Evolutionary conservation across 2,888 invertebrate genomes (phyloP).

Genomic region (Epistrophella euchroma): DNA sequence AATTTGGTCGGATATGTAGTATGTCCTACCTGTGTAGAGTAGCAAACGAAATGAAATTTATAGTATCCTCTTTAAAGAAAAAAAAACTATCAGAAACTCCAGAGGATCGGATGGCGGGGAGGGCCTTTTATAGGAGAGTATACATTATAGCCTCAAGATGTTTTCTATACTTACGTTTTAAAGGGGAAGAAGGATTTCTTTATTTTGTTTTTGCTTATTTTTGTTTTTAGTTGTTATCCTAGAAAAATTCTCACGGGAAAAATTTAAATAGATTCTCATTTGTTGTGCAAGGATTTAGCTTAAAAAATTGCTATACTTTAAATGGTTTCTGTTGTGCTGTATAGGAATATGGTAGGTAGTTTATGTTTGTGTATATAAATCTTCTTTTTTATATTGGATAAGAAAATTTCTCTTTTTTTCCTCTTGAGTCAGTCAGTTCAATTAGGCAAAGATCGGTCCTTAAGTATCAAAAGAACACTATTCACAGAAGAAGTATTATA

Average conservation of each 20-base stretch:
- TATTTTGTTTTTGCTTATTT: not conserved
- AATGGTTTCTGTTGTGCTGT: slow-evolving; percentile 6
- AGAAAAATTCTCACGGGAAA: slow-evolving; percentile 45
- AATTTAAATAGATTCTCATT: slow-evolving; percentile 66
- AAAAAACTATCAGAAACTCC: slow-evolving; percentile 53
- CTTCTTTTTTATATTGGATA: slow-evolving; percentile 1
- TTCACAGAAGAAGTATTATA: not conserved
- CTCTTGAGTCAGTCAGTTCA: slow-evolving; percentile 2
- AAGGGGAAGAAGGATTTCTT: slow-evolving; percentile 5
- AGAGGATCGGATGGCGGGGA: not conserved
- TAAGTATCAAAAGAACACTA: not conserved
- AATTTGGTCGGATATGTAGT: not conserved
- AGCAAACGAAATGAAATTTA: slow-evolving; percentile 35
- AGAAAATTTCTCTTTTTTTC: slow-evolving; percentile 8
- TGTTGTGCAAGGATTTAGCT: slow-evolving; percentile 49
- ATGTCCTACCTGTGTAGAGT: slow-evolving; percentile 32
- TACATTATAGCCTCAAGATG: slow-evolving; percentile 50
- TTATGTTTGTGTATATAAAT: not conserved
- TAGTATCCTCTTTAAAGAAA: slow-evolving; percentile 28
- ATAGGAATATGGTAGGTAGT: not conserved
- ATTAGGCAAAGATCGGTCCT: slow-evolving; percentile 5
- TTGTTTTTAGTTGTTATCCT: slow-evolving; percentile 16
- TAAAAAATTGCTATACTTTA: slow-evolving; percentile 27
- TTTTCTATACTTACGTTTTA: not conserved
- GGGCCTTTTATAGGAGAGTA: not conserved